Percentiles rank a stretch among this genome's conserved stretches.
Conservation (phyloP, 2,888 invertebrate genomes). For the Melikaiella ostensackeni region DNA sequence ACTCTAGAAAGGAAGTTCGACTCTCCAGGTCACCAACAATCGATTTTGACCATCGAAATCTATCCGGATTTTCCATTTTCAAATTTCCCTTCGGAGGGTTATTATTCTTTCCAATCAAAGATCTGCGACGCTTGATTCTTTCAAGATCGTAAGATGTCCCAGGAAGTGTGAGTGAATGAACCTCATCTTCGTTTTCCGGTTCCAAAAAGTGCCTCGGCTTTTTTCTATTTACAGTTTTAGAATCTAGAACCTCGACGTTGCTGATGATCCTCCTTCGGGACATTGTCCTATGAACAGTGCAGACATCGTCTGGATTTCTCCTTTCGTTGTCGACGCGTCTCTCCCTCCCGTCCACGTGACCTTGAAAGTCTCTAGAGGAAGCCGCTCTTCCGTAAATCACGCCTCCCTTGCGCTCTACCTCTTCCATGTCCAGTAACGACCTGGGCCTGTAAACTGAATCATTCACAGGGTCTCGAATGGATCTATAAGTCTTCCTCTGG, state of each 20-base stretch:
- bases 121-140: constrained; percentile 2
- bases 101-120: constrained; percentile 1
- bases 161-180: constrained; percentile 18
- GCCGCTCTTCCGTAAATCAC: constrained; percentile 58
- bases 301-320: constrained; percentile 44
- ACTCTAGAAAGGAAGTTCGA: not conserved
- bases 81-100: not conserved
- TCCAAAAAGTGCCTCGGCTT: constrained; percentile 37
- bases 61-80: not conserved
- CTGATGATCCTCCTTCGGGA: constrained; percentile 70
- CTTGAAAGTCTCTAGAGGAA: constrained; percentile 48
- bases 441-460: constrained; percentile 56
- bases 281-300: constrained; percentile 61
- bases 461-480: constrained; percentile 58
- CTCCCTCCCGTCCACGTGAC: constrained; percentile 43
- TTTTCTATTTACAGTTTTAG: constrained; percentile 46
- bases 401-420: constrained; percentile 52
- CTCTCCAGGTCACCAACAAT: constrained; percentile 15
- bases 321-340: constrained; percentile 49
- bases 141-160: not conserved
- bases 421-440: constrained; percentile 55
- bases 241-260: constrained; percentile 57
- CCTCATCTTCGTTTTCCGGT: constrained; percentile 29
- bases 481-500: constrained; percentile 46
- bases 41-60: constrained; percentile 27